Evolutionary conservation across 2,888 invertebrate species (phyloP).

Genomic region (Platycnemis pennipes): DNA sequence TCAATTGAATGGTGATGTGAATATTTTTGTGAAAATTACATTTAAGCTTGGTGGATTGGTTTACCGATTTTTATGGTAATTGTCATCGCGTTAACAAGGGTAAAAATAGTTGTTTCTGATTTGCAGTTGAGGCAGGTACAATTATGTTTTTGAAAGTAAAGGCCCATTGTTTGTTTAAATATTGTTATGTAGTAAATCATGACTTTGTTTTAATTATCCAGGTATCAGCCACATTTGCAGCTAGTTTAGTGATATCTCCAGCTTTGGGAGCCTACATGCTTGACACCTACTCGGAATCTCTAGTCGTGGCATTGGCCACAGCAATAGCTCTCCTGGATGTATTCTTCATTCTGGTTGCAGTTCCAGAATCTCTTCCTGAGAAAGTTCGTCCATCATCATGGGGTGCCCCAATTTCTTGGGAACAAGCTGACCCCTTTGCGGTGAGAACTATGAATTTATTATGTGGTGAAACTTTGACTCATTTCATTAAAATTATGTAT

Average conservation of each 20-base stretch:
- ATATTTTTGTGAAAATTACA: no score
- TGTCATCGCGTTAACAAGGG: no score
- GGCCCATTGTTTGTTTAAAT: no score
- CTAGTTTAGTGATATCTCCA: conserved; percentile 98
- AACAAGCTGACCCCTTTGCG: conserved; percentile 98
- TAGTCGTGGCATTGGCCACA: conserved; percentile 97
- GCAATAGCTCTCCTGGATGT: conserved; percentile 97
- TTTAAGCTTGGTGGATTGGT: no score
- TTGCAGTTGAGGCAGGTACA: no score
- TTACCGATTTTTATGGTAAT: no score
- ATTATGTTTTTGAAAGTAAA: no score
- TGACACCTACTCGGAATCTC: conserved; percentile 89
- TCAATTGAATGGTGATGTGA: no score
- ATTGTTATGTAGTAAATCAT: conserved; percentile 1
- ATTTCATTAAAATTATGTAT: no score
- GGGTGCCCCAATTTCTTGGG: conserved; percentile 96
- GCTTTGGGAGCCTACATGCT: conserved; percentile 95
- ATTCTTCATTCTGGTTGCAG: conserved; percentile 98
- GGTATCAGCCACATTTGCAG: conserved; percentile 99
- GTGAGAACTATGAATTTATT: conserved; percentile 79
- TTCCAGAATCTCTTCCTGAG: conserved; percentile 98
- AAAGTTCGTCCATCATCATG: conserved; percentile 90
- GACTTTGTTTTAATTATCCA: conserved; percentile 73
- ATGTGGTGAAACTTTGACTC: no score
- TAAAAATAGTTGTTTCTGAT: no score